Evolutionary conservation across 2,888 invertebrate species (phyloP).

Genomic region (Lithophane socia): DNA sequence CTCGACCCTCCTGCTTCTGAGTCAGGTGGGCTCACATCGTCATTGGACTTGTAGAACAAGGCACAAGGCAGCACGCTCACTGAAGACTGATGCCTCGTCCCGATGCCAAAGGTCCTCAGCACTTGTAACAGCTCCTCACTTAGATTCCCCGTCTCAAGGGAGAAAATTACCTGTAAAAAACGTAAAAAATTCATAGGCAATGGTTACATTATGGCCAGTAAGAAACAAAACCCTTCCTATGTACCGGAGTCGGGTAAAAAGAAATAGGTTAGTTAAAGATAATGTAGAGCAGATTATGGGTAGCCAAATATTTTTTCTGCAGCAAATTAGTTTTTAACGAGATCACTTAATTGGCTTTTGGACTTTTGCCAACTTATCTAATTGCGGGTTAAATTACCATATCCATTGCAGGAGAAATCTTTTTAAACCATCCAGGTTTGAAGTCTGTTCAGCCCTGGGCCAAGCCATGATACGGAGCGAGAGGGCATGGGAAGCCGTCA

Average conservation of each 20-base stretch:
- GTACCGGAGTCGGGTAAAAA: not conserved
- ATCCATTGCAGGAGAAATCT: not conserved
- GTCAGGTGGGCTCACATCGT: constrained; percentile 31
- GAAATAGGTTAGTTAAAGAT: not conserved
- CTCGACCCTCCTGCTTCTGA: constrained; percentile 29
- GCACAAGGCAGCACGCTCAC: constrained; percentile 92
- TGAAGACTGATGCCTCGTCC: constrained; percentile 90
- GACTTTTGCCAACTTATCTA: constrained; percentile 24
- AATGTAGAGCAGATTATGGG: not conserved
- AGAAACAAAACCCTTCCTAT: not conserved
- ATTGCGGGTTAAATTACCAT: constrained; percentile 13
- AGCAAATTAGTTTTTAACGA: constrained; percentile 36
- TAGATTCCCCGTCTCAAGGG: constrained; percentile 89
- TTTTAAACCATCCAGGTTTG: not conserved
- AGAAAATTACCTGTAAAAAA: constrained; percentile 88
- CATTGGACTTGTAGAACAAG: constrained; percentile 86
- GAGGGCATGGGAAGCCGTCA: too few species aligned
- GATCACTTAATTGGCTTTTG: constrained; percentile 39
- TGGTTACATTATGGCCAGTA: not conserved
- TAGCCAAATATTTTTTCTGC: constrained; percentile 1
- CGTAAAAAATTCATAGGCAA: too few species aligned
- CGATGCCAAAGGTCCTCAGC: constrained; percentile 91
- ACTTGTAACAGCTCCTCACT: constrained; percentile 91
- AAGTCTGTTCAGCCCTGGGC: not conserved
- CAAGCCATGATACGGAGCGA: too few species aligned